Conservation (phyloP, 2,797 vertebrate species). For the Karalla daura region DNA sequence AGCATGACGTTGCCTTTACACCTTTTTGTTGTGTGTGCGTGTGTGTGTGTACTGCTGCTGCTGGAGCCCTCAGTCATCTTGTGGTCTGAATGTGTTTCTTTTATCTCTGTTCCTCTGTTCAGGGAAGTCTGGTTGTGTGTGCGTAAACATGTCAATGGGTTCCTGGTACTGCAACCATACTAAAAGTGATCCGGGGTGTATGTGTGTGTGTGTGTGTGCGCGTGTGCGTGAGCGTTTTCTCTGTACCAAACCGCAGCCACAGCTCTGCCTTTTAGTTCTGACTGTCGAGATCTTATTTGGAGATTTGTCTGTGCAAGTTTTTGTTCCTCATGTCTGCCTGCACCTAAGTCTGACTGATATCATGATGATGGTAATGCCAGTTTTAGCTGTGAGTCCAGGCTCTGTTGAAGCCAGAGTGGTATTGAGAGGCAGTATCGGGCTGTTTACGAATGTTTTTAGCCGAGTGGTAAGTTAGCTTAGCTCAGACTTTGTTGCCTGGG, state of each 20-base stretch:
- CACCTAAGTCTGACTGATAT: background rate
- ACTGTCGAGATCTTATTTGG: constrained; percentile 24
- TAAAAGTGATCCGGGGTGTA: constrained; percentile 8
- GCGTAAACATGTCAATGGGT: constrained; percentile 62
- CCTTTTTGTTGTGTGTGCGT: constrained; percentile 15
- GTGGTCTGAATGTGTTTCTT: constrained; percentile 61
- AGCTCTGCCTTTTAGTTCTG: constrained; percentile 2
- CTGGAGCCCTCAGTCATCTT: constrained; percentile 53
- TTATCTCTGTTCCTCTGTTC: constrained; percentile 74
- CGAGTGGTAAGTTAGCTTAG: too few species aligned
- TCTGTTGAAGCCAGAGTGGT: background rate
- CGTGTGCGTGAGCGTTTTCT: constrained; percentile 16
- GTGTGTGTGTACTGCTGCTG: constrained; percentile 30
- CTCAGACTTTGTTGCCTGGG: too few species aligned
- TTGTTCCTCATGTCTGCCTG: background rate
- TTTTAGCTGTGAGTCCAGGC: background rate
- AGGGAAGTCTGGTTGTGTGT: constrained; percentile 70
- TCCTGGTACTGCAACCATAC: constrained; percentile 72
- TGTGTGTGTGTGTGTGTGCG: constrained; percentile 16
- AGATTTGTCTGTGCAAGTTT: background rate
- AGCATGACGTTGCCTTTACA: constrained; percentile 33
- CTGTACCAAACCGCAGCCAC: constrained; percentile 39
- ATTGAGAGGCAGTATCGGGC: too few species aligned
- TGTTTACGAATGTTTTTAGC: too few species aligned
- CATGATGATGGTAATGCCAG: background rate